Percentiles rank a stretch among this genome's conserved stretches.
phyloP scores from a whole-genome alignment of 2,113 vertebrate genomes.

The Monarcha castaneiventris region DNA sequence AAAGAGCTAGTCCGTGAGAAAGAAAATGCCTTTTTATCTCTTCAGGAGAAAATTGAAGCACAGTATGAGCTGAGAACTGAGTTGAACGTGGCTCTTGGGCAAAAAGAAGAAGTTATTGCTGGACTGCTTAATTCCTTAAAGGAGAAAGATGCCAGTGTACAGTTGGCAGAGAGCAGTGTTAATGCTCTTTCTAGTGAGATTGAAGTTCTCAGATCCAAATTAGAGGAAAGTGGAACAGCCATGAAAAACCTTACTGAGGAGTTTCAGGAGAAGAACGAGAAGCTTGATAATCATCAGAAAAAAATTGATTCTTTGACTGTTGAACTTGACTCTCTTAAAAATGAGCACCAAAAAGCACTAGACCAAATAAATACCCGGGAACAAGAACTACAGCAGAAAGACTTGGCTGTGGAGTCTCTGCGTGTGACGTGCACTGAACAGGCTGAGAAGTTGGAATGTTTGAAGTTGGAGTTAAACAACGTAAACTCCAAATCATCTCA shows the following conservation, averaged over 20 bases:
- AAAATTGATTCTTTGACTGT: conserved; percentile 63
- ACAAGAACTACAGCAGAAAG: conserved; percentile 76
- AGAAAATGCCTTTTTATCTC: conserved; percentile 70
- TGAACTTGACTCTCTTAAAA: conserved; percentile 75
- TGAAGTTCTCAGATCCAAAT: conserved; percentile 42
- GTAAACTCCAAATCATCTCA: conserved; percentile 71
- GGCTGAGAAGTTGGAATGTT: conserved; percentile 62
- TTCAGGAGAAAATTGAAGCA: conserved; percentile 75
- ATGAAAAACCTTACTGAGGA: conserved; percentile 51
- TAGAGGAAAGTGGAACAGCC: conserved; percentile 48
- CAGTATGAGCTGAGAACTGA: conserved; percentile 66
- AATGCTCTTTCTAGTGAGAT: conserved; percentile 67
- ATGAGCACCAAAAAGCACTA: conserved; percentile 73
- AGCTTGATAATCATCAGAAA: conserved; percentile 56
- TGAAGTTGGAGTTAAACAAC: conserved; percentile 70
- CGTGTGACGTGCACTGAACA: conserved; percentile 74
- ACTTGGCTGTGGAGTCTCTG: conserved; percentile 75
- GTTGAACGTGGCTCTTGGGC: conserved; percentile 45
- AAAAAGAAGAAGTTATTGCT: conserved; percentile 66
- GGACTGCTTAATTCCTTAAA: conserved; percentile 57
- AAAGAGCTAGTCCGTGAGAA: conserved; percentile 58
- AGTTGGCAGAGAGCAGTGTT: conserved; percentile 32
- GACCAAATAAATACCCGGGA: conserved; percentile 68
- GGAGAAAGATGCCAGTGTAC: conserved; percentile 43
- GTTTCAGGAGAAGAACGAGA: conserved; percentile 73